These are phyloP conservation scores for Cebus imitator DNA, from an alignment of 2,113 vertebrate species.

Conservation along the genomic window DNA sequence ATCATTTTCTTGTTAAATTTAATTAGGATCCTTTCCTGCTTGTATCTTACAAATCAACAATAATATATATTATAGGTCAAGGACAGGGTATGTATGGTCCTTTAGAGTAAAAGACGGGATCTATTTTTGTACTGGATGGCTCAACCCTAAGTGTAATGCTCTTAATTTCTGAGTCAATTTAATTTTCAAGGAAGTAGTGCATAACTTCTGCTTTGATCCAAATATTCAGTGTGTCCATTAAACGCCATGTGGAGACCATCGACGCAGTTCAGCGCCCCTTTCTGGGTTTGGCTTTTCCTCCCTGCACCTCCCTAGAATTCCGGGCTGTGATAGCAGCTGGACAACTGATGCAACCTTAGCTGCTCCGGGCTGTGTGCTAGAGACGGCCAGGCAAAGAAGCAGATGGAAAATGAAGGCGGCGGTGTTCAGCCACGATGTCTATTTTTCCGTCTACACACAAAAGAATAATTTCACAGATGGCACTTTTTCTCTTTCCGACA, in stretches of 20 bases:
- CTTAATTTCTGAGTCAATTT: neutral
- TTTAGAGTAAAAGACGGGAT: slow-evolving; percentile 14
- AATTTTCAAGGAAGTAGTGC: neutral
- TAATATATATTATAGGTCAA: neutral
- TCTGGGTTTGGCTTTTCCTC: fast-evolving
- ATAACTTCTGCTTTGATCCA: neutral
- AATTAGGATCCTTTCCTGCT: slow-evolving; percentile 47
- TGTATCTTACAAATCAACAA: neutral
- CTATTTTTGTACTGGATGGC: neutral
- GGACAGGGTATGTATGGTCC: neutral
- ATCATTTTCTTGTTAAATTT: slow-evolving; percentile 23
- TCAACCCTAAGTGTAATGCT: neutral
- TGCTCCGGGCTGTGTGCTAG: neutral
- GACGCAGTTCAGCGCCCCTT: neutral
- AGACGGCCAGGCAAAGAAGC: neutral
- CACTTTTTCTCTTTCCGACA: neutral
- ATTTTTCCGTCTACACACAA: neutral
- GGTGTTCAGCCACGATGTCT: neutral
- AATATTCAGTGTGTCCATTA: neutral
- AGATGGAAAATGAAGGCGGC: neutral
- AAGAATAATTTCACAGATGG: neutral
- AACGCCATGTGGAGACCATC: neutral
- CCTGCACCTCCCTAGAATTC: neutral
- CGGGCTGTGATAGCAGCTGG: neutral
- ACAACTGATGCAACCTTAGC: neutral